These are phyloP conservation scores for Tiliqua scincoides DNA, from an alignment of 2,113 vertebrate species.

Conservation along the genomic window DNA sequence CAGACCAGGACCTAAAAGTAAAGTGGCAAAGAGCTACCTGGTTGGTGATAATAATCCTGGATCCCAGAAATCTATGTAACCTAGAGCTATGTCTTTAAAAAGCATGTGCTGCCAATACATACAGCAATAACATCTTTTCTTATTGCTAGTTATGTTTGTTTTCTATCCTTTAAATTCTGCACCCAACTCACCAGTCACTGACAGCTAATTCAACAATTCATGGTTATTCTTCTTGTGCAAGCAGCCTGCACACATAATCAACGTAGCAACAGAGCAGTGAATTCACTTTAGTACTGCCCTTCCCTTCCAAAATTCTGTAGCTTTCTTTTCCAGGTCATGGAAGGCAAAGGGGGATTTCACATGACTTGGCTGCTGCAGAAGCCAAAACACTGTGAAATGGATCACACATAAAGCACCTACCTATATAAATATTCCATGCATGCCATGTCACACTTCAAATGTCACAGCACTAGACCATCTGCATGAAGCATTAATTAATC, in stretches of 20 bases:
- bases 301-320: background rate
- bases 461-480: background rate
- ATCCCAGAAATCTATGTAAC: background rate
- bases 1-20: background rate
- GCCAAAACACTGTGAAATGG: background rate
- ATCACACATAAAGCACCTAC: background rate
- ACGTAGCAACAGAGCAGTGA: background rate
- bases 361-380: background rate
- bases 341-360: background rate
- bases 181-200: conserved; percentile 45
- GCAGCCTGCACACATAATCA: background rate
- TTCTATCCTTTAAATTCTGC: conserved; percentile 38
- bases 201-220: background rate
- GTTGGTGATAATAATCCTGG: background rate
- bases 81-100: background rate
- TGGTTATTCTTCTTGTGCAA: background rate
- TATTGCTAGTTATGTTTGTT: conserved; percentile 3
- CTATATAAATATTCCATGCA: background rate
- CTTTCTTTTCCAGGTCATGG: background rate
- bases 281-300: background rate
- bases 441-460: background rate
- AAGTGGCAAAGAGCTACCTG: background rate
- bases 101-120: conserved; percentile 6
- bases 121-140: background rate
- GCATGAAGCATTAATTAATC: background rate